These are phyloP conservation scores for Teinopalpus imperialis DNA, from an alignment of 2,888 invertebrate genomes.

Conservation along the genomic window DNA sequence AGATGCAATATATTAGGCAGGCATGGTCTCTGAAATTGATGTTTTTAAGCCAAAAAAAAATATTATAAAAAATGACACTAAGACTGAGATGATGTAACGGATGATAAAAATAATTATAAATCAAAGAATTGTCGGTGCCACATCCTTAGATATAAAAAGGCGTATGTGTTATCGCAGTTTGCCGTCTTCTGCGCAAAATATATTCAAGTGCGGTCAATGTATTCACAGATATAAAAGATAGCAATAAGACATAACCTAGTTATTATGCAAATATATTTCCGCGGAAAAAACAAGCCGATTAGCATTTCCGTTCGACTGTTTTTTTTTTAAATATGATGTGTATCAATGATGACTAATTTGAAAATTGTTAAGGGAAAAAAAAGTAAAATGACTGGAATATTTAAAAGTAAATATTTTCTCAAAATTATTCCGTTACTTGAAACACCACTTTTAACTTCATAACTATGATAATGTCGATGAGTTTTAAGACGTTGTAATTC, in stretches of 20 bases:
- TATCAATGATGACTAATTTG: too few species aligned
- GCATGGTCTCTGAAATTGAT: conserved; percentile 70
- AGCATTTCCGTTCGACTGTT: too few species aligned
- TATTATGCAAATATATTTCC: conserved; percentile 1
- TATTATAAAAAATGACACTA: conserved; percentile 54
- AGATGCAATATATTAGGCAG: conserved; percentile 76
- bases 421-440: too few species aligned
- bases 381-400: too few species aligned
- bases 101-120: conserved; percentile 49
- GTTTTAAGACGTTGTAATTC: too few species aligned
- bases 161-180: conserved; percentile 68
- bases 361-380: too few species aligned
- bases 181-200: conserved; percentile 64
- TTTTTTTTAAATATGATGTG: too few species aligned
- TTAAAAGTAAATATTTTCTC: too few species aligned
- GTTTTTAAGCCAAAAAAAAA: conserved; percentile 65
- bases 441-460: too few species aligned
- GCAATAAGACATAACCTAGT: not conserved
- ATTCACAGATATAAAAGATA: conserved; percentile 27
- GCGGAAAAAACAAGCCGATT: not conserved
- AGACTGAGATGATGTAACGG: conserved; percentile 67
- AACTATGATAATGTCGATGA: too few species aligned
- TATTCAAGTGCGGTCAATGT: conserved; percentile 35
- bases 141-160: conserved; percentile 60
- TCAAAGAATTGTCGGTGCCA: conserved; percentile 74